These are phyloP conservation scores for Tinamus major DNA, from an alignment of 2,797 vertebrate genomes.

Conservation along the genomic window DNA sequence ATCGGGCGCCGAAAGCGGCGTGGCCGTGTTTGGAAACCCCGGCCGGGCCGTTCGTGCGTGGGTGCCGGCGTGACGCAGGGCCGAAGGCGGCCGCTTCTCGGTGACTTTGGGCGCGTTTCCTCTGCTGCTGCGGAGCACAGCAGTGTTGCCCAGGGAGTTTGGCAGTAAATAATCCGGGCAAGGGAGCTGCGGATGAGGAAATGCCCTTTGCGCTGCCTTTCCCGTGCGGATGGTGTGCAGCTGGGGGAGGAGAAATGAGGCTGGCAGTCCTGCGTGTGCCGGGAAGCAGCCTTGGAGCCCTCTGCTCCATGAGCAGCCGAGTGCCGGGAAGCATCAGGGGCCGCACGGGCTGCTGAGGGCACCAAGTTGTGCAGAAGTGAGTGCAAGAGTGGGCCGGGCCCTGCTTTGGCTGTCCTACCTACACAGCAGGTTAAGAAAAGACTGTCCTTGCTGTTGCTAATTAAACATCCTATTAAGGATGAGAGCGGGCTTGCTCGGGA, in stretches of 20 bases:
- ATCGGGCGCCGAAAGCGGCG: constrained; percentile 23
- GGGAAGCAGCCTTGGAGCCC: constrained; percentile 37
- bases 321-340: background rate
- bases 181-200: background rate
- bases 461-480: constrained; percentile 6
- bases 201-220: background rate
- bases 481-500: constrained; percentile 37
- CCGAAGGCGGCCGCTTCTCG: background rate
- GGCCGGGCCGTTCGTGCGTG: background rate
- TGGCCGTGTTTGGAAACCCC: constrained; percentile 38
- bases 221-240: constrained; percentile 17
- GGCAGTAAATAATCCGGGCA: background rate
- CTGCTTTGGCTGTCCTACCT: background rate
- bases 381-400: background rate
- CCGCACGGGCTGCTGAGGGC: constrained; percentile 8
- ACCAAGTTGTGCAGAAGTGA: background rate
- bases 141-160: constrained; percentile 3
- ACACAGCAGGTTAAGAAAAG: background rate
- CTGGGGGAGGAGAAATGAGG: constrained; percentile 64
- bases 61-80: background rate
- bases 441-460: constrained; percentile 7
- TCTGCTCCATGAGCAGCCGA: constrained; percentile 47
- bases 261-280: constrained; percentile 44
- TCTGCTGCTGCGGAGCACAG: background rate
- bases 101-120: constrained; percentile 44